A percentile compares a stretch with the other conserved stretches of the same genome.
Conservation (phyloP, 2,888 invertebrate species). For the Allolobophora icterica region DNA sequence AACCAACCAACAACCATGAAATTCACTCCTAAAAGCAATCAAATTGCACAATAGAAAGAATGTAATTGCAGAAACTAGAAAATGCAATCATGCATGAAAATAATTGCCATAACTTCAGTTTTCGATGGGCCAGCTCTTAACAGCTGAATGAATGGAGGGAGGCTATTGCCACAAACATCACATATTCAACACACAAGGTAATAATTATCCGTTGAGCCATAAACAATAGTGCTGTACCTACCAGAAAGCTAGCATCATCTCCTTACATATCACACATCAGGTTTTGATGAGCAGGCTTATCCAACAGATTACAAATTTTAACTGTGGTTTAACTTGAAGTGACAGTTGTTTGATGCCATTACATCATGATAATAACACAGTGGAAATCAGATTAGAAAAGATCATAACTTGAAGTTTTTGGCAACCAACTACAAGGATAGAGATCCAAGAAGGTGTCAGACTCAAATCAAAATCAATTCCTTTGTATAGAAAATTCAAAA, state of each 20-base stretch:
- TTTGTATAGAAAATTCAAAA: no score
- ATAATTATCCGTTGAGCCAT: background rate
- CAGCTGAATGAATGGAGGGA: conserved; percentile 47
- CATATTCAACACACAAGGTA: background rate
- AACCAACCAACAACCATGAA: background rate
- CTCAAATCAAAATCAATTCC: no score
- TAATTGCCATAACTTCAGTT: background rate
- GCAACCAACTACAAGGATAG: background rate
- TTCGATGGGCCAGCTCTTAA: background rate
- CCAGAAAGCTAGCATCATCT: background rate
- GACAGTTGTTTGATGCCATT: background rate
- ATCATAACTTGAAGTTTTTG: background rate
- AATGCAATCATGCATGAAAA: background rate
- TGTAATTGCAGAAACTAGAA: background rate
- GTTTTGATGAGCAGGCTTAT: background rate
- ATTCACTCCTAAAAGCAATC: background rate
- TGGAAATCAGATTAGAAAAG: background rate
- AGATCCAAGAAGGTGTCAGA: background rate
- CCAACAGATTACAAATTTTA: background rate
- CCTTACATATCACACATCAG: background rate
- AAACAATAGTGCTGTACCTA: background rate
- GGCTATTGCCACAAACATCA: background rate
- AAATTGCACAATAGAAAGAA: background rate
- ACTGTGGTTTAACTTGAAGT: background rate
- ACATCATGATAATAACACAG: background rate